These are phyloP conservation scores for Aspidapion aeneum DNA, from an alignment of 2,888 invertebrate genomes.

Conservation along the genomic window DNA sequence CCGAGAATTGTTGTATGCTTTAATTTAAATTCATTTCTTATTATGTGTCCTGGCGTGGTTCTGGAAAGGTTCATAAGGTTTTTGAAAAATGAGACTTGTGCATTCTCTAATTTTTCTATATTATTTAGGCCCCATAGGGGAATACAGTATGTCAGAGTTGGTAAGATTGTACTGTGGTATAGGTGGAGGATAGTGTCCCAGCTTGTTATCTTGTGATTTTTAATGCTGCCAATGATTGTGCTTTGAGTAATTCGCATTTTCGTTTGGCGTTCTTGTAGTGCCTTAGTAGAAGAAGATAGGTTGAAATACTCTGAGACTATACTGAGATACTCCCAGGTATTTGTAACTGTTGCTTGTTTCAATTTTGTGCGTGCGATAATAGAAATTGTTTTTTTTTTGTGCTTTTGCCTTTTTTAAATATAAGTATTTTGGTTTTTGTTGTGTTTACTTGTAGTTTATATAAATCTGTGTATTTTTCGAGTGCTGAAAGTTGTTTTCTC, in stretches of 20 bases:
- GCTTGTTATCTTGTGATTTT: not conserved
- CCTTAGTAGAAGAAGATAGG: not conserved
- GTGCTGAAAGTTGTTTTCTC: not conserved
- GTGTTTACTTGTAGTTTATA: not conserved
- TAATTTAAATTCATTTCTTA: not conserved
- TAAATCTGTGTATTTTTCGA: not conserved
- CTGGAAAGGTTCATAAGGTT: not conserved
- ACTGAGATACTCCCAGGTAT: not conserved
- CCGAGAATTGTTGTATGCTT: not conserved
- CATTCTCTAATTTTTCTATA: not conserved
- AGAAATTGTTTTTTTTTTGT: not conserved
- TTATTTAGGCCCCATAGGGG: not conserved
- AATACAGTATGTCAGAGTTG: not conserved
- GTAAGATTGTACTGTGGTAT: not conserved
- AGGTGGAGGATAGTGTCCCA: not conserved
- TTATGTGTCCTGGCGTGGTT: not conserved
- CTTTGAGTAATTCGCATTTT: not conserved
- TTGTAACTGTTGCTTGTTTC: not conserved
- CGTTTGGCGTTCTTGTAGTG: not conserved
- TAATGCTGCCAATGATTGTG: not conserved
- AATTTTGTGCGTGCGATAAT: not conserved
- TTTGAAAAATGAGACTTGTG: not conserved
- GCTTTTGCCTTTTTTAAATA: not conserved
- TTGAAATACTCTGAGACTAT: too few relatives aligned
- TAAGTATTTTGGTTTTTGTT: not conserved